Evolutionary conservation across 2,888 invertebrate genomes (phyloP).

Genomic region (Thysanoteuthis rhombus): DNA sequence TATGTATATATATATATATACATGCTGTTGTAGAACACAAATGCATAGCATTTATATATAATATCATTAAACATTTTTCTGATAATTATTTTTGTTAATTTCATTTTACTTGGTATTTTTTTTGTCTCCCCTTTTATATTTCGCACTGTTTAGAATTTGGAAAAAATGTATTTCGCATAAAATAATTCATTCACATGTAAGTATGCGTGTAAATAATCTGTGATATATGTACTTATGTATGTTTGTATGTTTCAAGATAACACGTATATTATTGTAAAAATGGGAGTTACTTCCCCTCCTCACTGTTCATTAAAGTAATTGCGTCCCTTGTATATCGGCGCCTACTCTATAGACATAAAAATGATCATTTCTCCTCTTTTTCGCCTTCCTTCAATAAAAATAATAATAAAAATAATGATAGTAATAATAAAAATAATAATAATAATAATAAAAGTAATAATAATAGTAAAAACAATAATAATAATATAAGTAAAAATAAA

Average conservation of each 20-base stretch:
- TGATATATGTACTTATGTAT: neutral
- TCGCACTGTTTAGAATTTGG: neutral
- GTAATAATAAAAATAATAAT: neutral
- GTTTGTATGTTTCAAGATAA: neutral
- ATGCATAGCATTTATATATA: neutral
- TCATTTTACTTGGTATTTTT: neutral
- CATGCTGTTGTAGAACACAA: too few species aligned
- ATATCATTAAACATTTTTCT: neutral
- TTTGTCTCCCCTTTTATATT: neutral
- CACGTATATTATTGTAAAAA: neutral
- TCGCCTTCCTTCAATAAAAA: neutral
- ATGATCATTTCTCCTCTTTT: neutral
- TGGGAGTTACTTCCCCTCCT: conserved; percentile 1
- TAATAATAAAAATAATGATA: neutral
- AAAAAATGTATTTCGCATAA: neutral
- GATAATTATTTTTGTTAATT: neutral
- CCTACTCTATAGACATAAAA: neutral
- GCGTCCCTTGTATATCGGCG: conserved; percentile 12
- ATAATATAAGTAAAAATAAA: too few species aligned
- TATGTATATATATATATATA: too few species aligned
- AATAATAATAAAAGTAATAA: neutral
- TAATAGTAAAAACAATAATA: neutral
- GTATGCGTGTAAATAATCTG: neutral
- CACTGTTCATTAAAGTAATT: conserved; percentile 12
- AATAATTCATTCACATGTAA: neutral